Percentiles rank a stretch among this genome's conserved stretches.
Conservation (phyloP, 2,888 invertebrate genomes). For the Lithophane ornitopus region DNA sequence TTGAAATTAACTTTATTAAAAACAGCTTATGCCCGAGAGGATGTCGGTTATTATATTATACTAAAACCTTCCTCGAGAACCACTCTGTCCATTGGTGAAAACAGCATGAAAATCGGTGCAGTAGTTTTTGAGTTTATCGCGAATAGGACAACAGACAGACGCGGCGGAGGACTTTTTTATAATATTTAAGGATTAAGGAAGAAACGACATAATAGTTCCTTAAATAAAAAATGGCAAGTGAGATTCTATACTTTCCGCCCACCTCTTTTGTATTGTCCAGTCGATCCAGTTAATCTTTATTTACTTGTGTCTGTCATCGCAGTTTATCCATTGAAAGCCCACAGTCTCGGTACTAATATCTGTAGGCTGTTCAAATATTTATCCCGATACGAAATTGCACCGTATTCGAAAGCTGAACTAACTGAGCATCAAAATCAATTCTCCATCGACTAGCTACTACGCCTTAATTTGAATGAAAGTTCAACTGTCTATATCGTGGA, state of each 20-base stretch:
- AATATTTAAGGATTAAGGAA: too few species aligned
- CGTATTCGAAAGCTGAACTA: slow-evolving; percentile 26
- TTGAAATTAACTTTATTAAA: background rate
- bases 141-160: too few species aligned
- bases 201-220: too few species aligned
- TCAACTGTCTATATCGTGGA: background rate
- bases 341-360: slow-evolving; percentile 4
- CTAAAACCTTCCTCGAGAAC: too few species aligned
- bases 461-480: slow-evolving; percentile 22
- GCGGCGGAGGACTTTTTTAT: too few species aligned
- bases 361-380: slow-evolving; percentile 33
- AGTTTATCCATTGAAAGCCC: slow-evolving; percentile 14
- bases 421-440: slow-evolving; percentile 33
- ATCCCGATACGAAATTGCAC: slow-evolving; percentile 39
- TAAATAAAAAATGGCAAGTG: background rate
- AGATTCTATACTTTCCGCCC: background rate
- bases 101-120: too few species aligned
- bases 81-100: too few species aligned
- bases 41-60: too few species aligned
- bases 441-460: slow-evolving; percentile 3
- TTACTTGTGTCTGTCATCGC: too few species aligned
- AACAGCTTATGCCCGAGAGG: too few species aligned
- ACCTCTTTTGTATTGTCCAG: background rate
- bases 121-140: too few species aligned
- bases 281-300: background rate